These are phyloP conservation scores for Rhabdomys pumilio DNA, from an alignment of 2,797 vertebrate species.

Conservation along the genomic window DNA sequence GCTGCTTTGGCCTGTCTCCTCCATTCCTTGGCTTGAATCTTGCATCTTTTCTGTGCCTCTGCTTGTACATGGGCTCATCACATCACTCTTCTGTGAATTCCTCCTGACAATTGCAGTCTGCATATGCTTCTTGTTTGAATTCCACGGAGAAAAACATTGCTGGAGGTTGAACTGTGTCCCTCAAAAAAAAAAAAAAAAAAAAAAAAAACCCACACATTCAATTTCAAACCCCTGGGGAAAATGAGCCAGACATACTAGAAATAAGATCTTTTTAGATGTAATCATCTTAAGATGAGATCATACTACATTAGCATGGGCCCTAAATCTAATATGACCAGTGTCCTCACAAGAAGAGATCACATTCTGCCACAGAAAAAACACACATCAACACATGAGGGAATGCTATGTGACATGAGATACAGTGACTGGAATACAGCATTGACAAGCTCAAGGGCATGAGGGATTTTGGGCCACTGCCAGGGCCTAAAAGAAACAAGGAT, in stretches of 20 bases:
- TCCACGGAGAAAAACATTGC: background rate
- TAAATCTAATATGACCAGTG: conserved; percentile 15
- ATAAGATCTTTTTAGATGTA: conserved; percentile 8
- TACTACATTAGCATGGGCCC: background rate
- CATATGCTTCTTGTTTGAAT: conserved; percentile 7
- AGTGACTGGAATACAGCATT: background rate
- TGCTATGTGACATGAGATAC: background rate
- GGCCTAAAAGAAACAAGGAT: background rate
- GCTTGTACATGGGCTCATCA: background rate
- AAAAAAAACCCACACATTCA: background rate
- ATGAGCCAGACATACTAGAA: conserved; percentile 35
- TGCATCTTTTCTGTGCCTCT: background rate
- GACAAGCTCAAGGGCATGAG: background rate
- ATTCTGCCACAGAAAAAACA: conserved; percentile 11
- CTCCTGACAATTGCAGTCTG: background rate
- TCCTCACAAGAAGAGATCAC: conserved; percentile 52
- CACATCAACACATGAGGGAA: background rate
- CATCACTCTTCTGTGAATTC: conserved; percentile 19
- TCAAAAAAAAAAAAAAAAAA: background rate
- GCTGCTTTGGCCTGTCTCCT: background rate
- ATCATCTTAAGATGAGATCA: conserved; percentile 56
- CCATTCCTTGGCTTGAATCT: background rate
- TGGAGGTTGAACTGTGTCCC: background rate
- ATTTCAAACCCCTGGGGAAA: background rate
- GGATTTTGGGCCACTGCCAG: background rate